phyloP scores from a whole-genome alignment of 2,113 vertebrate species.

The Hepsetus odoe region DNA sequence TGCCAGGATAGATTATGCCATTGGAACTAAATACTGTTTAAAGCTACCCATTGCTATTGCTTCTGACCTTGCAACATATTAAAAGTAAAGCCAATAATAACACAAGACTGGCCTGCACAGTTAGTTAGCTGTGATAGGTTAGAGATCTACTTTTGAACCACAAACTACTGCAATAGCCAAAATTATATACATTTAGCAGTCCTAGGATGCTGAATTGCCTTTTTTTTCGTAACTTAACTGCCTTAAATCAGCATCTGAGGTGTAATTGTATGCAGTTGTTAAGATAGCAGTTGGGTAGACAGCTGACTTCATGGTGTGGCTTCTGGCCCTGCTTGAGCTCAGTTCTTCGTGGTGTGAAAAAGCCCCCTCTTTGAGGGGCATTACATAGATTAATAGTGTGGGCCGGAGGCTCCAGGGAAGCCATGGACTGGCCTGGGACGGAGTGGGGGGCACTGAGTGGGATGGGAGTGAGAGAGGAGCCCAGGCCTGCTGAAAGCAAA shows the following conservation, averaged over 20 bases:
- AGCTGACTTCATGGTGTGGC: constrained; percentile 77
- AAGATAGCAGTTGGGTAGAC: constrained; percentile 75
- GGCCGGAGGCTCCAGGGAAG: constrained; percentile 71
- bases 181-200: too few species aligned
- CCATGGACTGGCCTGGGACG: constrained; percentile 58
- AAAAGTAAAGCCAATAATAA: too few species aligned
- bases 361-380: constrained; percentile 77
- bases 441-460: constrained; percentile 48
- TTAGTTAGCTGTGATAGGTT: too few species aligned
- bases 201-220: constrained; percentile 27
- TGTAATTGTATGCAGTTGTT: constrained; percentile 33
- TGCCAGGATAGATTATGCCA: too few species aligned
- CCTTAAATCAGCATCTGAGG: constrained; percentile 8
- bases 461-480: constrained; percentile 63
- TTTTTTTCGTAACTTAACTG: background rate
- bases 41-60: too few species aligned
- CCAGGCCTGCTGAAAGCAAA: constrained; percentile 62
- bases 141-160: too few species aligned
- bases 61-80: too few species aligned
- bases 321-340: constrained; percentile 75
- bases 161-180: too few species aligned
- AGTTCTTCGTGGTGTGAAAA: constrained; percentile 77
- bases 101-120: too few species aligned
- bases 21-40: too few species aligned
- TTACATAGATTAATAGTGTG: constrained; percentile 81